Percentiles rank a stretch among this genome's conserved stretches.
phyloP scores from a whole-genome alignment of 2,113 vertebrate genomes.

The Merops nubicus region DNA sequence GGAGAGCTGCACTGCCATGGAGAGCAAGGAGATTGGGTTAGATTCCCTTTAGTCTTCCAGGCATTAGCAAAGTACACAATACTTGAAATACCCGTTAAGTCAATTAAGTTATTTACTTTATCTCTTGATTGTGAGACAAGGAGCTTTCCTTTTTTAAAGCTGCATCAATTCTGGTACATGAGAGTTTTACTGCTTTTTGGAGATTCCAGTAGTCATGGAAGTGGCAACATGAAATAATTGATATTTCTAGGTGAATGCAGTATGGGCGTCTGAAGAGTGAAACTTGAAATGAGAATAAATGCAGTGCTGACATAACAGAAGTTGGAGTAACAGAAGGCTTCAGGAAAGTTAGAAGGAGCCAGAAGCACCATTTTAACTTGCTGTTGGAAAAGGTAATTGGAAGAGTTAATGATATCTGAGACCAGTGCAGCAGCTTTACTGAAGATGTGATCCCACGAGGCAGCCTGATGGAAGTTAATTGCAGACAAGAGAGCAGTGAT shows the following conservation, averaged over 20 bases:
- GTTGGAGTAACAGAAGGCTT: neutral
- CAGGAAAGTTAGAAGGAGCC: neutral
- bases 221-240: neutral
- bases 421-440: neutral
- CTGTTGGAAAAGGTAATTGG: neutral
- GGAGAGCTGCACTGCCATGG: neutral
- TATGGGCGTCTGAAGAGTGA: neutral
- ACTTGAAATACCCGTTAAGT: neutral
- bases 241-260: neutral
- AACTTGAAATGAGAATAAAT: neutral
- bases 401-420: neutral
- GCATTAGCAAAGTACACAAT: neutral
- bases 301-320: neutral
- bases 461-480: neutral
- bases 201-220: neutral
- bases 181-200: neutral
- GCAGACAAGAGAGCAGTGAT: neutral
- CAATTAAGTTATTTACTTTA: neutral
- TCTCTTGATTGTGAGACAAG: neutral
- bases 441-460: neutral
- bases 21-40: neutral
- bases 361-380: neutral
- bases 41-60: neutral
- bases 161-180: neutral
- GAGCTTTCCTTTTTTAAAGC: neutral